A percentile compares a stretch with the other conserved stretches of the same genome.
Conservation (phyloP, 2,797 vertebrate genomes). For the Tangara arthus region DNA sequence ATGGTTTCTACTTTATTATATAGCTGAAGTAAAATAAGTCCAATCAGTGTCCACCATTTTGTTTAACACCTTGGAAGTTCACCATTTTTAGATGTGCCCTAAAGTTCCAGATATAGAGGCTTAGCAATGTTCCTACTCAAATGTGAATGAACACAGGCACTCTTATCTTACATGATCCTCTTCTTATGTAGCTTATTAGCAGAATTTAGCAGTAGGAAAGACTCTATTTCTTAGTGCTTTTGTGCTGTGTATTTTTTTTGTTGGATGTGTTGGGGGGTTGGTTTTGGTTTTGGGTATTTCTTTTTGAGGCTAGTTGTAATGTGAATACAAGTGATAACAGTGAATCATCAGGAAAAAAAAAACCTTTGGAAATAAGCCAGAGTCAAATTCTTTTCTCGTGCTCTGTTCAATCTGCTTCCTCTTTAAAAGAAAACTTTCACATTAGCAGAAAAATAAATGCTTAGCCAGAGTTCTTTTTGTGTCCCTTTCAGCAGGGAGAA, state of each 20-base stretch:
- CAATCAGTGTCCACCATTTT: background rate
- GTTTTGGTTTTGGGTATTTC: constrained; percentile 43
- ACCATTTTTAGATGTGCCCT: background rate
- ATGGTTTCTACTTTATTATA: background rate
- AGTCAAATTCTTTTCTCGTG: constrained; percentile 58
- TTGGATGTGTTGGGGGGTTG: constrained; percentile 4
- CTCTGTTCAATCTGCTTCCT: constrained; percentile 65
- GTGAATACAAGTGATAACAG: constrained; percentile 62
- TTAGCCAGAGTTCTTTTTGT: constrained; percentile 70
- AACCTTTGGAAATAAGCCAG: constrained; percentile 49
- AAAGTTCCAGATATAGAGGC: background rate
- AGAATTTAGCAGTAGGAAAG: constrained; percentile 61
- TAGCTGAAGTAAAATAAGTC: background rate
- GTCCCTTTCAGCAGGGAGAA: constrained; percentile 65
- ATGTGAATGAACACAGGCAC: background rate
- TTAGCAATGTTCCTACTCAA: constrained; percentile 3
- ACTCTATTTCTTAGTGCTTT: constrained; percentile 32
- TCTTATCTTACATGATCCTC: background rate
- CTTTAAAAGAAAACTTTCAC: constrained; percentile 69
- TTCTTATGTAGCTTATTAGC: constrained; percentile 50
- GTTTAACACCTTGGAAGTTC: background rate
- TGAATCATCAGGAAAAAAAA: constrained; percentile 61
- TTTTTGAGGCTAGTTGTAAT: constrained; percentile 64
- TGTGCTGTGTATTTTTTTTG: constrained; percentile 10
- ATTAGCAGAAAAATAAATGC: constrained; percentile 71